Conservation (phyloP, 2,113 vertebrate genomes). For the Callithrix jacchus region DNA sequence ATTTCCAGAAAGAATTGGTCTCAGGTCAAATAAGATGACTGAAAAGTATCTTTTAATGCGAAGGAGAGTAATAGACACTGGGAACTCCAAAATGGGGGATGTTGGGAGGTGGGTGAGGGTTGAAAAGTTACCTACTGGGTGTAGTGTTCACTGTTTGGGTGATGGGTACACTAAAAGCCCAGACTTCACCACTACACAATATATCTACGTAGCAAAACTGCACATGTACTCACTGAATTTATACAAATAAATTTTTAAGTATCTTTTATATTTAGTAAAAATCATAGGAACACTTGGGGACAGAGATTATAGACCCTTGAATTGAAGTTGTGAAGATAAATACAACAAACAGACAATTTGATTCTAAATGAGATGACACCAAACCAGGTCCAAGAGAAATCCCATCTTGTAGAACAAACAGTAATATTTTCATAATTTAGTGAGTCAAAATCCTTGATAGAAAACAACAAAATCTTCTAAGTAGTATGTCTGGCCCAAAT, state of each 20-base stretch:
- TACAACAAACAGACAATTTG: neutral
- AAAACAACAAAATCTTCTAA: neutral
- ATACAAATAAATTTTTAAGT: neutral
- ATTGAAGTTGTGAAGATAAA: neutral
- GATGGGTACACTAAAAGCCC: no score
- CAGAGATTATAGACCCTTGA: neutral
- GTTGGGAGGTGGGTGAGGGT: neutral
- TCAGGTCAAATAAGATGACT: neutral
- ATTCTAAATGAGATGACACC: neutral
- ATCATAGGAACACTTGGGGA: neutral
- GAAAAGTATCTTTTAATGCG: neutral
- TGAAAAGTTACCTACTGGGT: neutral
- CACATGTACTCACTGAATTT: neutral
- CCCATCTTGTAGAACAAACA: neutral
- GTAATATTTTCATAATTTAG: neutral
- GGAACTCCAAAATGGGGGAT: neutral
- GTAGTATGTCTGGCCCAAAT: neutral
- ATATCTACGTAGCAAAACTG: neutral
- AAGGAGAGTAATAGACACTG: neutral
- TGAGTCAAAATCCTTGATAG: neutral
- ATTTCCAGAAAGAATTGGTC: slow-evolving; percentile 27
- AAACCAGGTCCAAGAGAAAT: neutral
- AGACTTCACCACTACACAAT: neutral
- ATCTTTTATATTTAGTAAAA: neutral
- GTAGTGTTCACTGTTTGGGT: neutral